phyloP scores from a whole-genome alignment of 2,113 vertebrate species.

The Passer domesticus region DNA sequence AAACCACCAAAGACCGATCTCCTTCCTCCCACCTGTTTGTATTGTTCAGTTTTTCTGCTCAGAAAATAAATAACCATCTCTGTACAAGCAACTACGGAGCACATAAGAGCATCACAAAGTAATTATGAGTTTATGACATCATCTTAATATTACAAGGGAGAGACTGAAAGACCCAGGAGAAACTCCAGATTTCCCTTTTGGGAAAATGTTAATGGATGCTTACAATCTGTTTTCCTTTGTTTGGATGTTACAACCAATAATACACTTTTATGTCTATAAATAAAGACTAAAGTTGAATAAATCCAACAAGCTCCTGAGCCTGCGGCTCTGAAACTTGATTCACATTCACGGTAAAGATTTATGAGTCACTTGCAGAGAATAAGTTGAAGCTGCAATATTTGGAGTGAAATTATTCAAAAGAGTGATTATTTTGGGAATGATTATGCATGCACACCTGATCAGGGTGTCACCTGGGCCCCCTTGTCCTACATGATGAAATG shows the following conservation, averaged over 20 bases:
- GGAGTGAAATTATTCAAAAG: constrained; percentile 94
- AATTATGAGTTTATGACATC: constrained; percentile 83
- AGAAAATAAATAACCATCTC: constrained; percentile 67
- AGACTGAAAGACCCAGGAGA: constrained; percentile 75
- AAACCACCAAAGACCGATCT: constrained; percentile 66
- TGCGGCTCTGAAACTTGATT: constrained; percentile 89
- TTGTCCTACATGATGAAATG: constrained; percentile 90
- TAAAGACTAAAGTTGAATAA: constrained; percentile 84
- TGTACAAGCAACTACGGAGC: constrained; percentile 64
- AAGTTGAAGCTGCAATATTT: constrained; percentile 93
- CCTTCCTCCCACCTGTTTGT: constrained; percentile 61
- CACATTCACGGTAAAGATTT: constrained; percentile 95
- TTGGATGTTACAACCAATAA: constrained; percentile 84
- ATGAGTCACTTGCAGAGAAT: constrained; percentile 91
- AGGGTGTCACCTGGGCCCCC: constrained; percentile 87
- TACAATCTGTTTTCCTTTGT: constrained; percentile 85
- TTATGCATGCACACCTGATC: constrained; percentile 99
- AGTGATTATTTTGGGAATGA: constrained; percentile 95
- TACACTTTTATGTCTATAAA: constrained; percentile 83
- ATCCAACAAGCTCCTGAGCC: constrained; percentile 90
- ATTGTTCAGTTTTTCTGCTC: constrained; percentile 44
- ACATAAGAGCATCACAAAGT: constrained; percentile 73
- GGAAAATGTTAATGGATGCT: constrained; percentile 81
- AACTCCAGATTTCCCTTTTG: constrained; percentile 79
- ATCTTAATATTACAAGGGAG: constrained; percentile 79